Evolutionary conservation across 2,797 vertebrate species (phyloP).

Genomic region (Capromys pilorides): DNA sequence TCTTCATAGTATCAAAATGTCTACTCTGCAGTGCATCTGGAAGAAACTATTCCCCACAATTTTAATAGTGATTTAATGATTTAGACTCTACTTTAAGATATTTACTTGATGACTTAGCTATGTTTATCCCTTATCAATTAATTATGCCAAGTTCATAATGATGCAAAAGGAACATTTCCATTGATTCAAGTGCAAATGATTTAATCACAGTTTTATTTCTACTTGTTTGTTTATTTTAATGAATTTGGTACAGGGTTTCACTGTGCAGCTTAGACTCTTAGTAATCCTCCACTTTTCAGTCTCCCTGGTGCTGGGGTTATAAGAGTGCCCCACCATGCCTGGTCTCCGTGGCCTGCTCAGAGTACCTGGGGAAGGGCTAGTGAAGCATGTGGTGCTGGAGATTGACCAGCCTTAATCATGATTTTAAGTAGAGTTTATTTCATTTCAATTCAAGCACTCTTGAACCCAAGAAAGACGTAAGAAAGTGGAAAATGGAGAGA

Average conservation of each 20-base stretch:
- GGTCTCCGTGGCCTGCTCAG: too few relatives aligned
- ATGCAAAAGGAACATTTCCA: not conserved
- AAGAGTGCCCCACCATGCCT: too few relatives aligned
- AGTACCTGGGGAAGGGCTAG: too few relatives aligned
- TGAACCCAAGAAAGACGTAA: not conserved
- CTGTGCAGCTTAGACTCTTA: too few relatives aligned
- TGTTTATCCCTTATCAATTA: not conserved
- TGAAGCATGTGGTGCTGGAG: too few relatives aligned
- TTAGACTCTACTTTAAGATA: not conserved
- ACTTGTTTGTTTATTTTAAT: too few relatives aligned
- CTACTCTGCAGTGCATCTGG: too few relatives aligned
- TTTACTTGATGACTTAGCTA: not conserved
- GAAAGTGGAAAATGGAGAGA: not conserved
- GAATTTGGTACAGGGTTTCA: too few relatives aligned
- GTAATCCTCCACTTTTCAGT: too few relatives aligned
- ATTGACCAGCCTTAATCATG: not conserved
- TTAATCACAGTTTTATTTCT: not conserved
- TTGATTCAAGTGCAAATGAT: not conserved
- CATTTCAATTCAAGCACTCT: not conserved
- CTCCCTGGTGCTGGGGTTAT: too few relatives aligned
- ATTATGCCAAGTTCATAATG: not conserved
- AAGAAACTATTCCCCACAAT: not conserved
- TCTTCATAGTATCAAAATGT: not conserved
- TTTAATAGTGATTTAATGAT: not conserved
- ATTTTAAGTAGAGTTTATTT: not conserved